These are phyloP conservation scores for Pseudomyrmex flavicornis DNA, from an alignment of 1,140 invertebrate genomes.

Conservation along the genomic window DNA sequence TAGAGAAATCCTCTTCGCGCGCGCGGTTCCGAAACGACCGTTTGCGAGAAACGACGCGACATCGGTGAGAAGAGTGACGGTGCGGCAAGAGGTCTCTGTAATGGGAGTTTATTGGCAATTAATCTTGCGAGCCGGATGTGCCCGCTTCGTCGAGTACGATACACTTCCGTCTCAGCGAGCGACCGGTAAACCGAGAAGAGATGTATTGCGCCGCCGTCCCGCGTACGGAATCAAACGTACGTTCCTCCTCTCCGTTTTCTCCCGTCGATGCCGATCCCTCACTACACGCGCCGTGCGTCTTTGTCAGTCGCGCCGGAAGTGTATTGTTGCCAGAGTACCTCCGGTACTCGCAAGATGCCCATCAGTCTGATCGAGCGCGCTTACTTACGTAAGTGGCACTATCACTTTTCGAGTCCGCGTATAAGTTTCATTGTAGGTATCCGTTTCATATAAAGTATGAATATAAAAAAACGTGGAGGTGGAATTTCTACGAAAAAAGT, in stretches of 20 bases:
- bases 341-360: conserved; percentile 25
- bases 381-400: conserved; percentile 32
- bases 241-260: conserved; percentile 28
- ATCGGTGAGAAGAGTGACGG: conserved; percentile 70
- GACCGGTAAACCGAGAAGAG: conserved; percentile 71
- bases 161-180: conserved; percentile 74
- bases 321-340: conserved; percentile 49
- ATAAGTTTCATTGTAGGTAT: not conserved
- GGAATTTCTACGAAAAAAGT: not conserved
- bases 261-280: conserved; percentile 46
- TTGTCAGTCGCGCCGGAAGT: conserved; percentile 47
- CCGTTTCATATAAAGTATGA: not conserved
- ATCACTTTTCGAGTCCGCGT: conserved; percentile 10
- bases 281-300: conserved; percentile 29
- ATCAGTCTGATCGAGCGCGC: conserved; percentile 21
- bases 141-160: conserved; percentile 73
- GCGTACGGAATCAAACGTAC: conserved; percentile 70
- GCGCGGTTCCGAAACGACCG: conserved; percentile 38
- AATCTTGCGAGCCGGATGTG: conserved; percentile 74
- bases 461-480: not conserved
- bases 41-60: conserved; percentile 46
- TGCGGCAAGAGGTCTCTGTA: conserved; percentile 69
- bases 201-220: conserved; percentile 71
- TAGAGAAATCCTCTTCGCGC: not conserved
- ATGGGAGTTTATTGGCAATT: conserved; percentile 77